A percentile compares a stretch with the other conserved stretches of the same genome.
Evolutionary conservation across 2,888 invertebrate species (phyloP).

Genomic region (Trichopoda pennipes): DNA sequence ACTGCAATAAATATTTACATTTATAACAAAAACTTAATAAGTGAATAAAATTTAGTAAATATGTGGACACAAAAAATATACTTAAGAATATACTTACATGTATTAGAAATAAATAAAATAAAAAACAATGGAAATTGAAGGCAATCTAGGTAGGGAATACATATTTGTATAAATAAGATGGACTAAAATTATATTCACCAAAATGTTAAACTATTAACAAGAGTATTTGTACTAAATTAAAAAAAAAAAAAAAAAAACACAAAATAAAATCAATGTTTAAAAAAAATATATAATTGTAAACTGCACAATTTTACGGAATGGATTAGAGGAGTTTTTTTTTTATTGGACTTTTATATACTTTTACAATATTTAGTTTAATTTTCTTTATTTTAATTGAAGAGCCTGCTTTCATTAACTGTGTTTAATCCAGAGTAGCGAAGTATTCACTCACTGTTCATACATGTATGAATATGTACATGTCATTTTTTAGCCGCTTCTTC

Average conservation of each 20-base stretch:
- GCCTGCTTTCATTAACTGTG: too few relatives aligned
- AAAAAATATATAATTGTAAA: neutral
- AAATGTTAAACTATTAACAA: conserved; percentile 37
- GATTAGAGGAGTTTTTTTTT: too few relatives aligned
- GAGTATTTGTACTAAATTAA: conserved; percentile 31
- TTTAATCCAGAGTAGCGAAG: too few relatives aligned
- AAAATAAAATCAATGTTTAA: conserved; percentile 2
- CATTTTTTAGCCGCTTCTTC: too few relatives aligned
- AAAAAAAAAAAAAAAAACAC: neutral
- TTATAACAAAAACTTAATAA: conserved; percentile 38
- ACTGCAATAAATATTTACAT: conserved; percentile 59
- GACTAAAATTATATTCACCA: conserved; percentile 4
- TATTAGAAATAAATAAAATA: conserved; percentile 38
- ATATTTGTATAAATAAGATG: conserved; percentile 63
- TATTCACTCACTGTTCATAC: too few relatives aligned
- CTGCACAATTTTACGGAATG: too few relatives aligned
- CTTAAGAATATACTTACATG: neutral
- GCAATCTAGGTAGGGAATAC: conserved; percentile 78
- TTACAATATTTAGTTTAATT: too few relatives aligned
- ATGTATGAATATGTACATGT: too few relatives aligned
- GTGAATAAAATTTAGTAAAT: conserved; percentile 51
- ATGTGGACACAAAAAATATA: conserved; percentile 57
- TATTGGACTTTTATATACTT: too few relatives aligned
- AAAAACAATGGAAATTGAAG: conserved; percentile 73
- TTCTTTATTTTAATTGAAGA: too few relatives aligned